Conservation (phyloP, 2,888 invertebrate species). For the Hyles lineata region DNA sequence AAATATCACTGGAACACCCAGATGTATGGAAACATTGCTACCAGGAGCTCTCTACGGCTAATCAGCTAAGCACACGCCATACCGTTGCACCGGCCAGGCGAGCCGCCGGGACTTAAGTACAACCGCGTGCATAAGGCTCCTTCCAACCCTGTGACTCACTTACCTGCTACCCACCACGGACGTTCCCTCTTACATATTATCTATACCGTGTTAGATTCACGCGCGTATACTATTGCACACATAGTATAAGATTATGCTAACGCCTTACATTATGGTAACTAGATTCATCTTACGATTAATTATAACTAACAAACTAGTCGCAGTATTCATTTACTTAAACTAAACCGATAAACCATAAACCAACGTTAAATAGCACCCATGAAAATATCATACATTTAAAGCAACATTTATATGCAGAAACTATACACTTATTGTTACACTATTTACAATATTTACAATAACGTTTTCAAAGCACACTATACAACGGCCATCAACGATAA, state of each 20-base stretch:
- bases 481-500: conserved; percentile 45
- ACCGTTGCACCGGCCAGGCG: conserved; percentile 51
- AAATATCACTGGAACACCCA: conserved; percentile 42
- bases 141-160: conserved; percentile 67
- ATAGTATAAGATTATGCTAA: conserved; percentile 75
- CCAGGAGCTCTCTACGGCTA: conserved; percentile 38
- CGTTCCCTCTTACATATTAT: conserved; percentile 49
- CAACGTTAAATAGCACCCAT: conserved; percentile 83
- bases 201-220: conserved; percentile 42
- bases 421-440: conserved; percentile 61
- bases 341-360: conserved; percentile 73
- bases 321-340: conserved; percentile 53
- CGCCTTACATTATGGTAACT: conserved; percentile 60
- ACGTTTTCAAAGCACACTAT: conserved; percentile 56
- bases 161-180: conserved; percentile 30
- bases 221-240: conserved; percentile 78
- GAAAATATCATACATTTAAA: conserved; percentile 79
- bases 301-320: conserved; percentile 57
- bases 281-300: conserved; percentile 49
- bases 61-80: conserved; percentile 42
- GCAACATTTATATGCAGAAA: conserved; percentile 69
- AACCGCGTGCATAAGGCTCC: conserved; percentile 62
- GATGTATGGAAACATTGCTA: conserved; percentile 36
- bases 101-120: conserved; percentile 43
- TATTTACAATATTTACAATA: conserved; percentile 58